A percentile compares a stretch with the other conserved stretches of the same genome.
Evolutionary conservation across 2,113 vertebrate genomes (phyloP).

Genomic region (Scomber colias): DNA sequence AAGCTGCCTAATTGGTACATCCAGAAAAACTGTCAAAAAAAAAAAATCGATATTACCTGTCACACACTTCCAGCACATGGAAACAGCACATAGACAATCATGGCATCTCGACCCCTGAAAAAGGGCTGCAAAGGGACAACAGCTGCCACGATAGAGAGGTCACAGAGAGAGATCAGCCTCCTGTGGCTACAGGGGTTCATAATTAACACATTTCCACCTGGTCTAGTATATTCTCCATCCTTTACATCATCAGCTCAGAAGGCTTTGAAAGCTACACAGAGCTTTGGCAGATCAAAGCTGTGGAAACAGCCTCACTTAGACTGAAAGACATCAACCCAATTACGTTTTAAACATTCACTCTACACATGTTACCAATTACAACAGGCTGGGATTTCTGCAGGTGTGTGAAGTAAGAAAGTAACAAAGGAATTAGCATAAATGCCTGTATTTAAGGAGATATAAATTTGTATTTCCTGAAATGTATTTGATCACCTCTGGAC

Average conservation of each 20-base stretch:
- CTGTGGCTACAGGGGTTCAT: slow-evolving; percentile 59
- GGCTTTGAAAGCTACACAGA: slow-evolving; percentile 52
- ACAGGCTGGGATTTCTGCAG: slow-evolving; percentile 29
- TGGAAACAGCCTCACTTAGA: slow-evolving; percentile 44
- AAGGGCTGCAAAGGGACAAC: slow-evolving; percentile 38
- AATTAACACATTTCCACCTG: slow-evolving; percentile 76
- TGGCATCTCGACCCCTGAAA: slow-evolving; percentile 26
- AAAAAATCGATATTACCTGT: slow-evolving; percentile 36
- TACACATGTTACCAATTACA: slow-evolving; percentile 70
- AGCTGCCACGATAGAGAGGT: slow-evolving; percentile 63
- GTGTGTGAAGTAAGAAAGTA: slow-evolving; percentile 31
- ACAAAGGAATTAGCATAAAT: slow-evolving; percentile 21
- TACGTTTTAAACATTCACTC: slow-evolving; percentile 70
- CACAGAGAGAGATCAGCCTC: slow-evolving; percentile 52
- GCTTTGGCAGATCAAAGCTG: slow-evolving; percentile 75
- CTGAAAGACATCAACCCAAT: slow-evolving; percentile 68
- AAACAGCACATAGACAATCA: slow-evolving; percentile 22
- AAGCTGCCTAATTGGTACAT: slow-evolving; percentile 24
- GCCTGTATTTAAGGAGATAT: neutral
- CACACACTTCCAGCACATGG: slow-evolving; percentile 22
- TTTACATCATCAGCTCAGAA: slow-evolving; percentile 25
- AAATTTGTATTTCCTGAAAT: slow-evolving; percentile 15
- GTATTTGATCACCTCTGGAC: no score
- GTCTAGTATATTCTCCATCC: slow-evolving; percentile 41
- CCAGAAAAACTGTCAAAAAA: neutral